Conservation (phyloP, 2,797 vertebrate genomes). For the Poecilia wingei region DNA sequence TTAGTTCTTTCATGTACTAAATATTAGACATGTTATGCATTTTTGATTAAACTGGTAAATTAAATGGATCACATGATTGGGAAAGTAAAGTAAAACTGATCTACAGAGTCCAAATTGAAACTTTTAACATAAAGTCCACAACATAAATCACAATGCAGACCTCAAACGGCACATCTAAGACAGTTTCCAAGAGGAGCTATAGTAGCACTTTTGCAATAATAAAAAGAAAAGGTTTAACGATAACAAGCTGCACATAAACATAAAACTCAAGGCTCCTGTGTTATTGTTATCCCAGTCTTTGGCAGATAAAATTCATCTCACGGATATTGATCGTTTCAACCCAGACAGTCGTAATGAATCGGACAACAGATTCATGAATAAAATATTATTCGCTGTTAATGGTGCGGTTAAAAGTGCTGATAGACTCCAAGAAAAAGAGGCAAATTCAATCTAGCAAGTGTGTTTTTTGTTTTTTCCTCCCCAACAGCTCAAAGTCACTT, state of each 20-base stretch:
- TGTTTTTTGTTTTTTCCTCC: neutral
- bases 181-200: neutral
- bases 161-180: neutral
- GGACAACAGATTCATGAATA: slow-evolving; percentile 10
- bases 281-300: neutral
- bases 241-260: neutral
- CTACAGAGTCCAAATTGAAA: neutral
- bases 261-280: neutral
- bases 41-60: neutral
- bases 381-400: slow-evolving; percentile 12
- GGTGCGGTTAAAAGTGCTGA: slow-evolving; percentile 3
- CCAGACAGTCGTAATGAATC: neutral
- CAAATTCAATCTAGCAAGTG: neutral
- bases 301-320: neutral
- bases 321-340: neutral
- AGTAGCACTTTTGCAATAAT: neutral
- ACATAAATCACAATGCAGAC: neutral
- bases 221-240: neutral
- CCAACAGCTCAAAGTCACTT: slow-evolving; percentile 14
- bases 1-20: neutral
- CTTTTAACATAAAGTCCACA: neutral
- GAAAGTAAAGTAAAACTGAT: neutral
- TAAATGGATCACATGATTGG: neutral
- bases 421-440: slow-evolving; percentile 5
- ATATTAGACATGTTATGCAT: neutral